These are phyloP conservation scores for Meteorus cinctellus DNA, from an alignment of 2,888 invertebrate species.

Conservation along the genomic window DNA sequence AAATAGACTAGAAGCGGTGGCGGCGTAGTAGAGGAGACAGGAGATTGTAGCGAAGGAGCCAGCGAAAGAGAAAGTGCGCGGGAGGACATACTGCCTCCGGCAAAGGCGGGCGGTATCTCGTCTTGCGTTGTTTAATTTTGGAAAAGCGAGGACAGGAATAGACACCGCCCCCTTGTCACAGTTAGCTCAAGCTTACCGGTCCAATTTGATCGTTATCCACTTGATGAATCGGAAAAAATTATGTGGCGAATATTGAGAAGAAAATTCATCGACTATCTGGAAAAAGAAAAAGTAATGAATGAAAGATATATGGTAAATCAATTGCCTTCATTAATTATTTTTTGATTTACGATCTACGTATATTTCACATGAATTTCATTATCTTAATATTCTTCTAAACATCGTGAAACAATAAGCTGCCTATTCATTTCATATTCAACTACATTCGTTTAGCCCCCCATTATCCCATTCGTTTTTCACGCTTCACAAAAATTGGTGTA, in stretches of 20 bases:
- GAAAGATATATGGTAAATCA: background rate
- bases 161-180: constrained; percentile 57
- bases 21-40: background rate
- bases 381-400: background rate
- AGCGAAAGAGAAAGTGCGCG: background rate
- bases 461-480: too few relatives aligned
- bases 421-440: background rate
- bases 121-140: constrained; percentile 67
- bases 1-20: background rate
- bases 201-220: constrained; percentile 31
- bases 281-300: background rate
- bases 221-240: background rate
- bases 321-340: too few relatives aligned
- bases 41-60: background rate
- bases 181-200: constrained; percentile 26
- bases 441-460: too few relatives aligned
- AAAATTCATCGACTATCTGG: background rate
- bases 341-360: too few relatives aligned
- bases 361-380: background rate
- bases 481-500: too few relatives aligned
- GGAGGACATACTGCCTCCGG: constrained; percentile 14
- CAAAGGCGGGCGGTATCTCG: constrained; percentile 46
- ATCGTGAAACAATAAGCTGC: background rate
- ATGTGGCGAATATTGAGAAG: background rate
- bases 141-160: constrained; percentile 61